These are phyloP conservation scores for Ginglymostoma cirratum DNA, from an alignment of 2,113 vertebrate species.

Conservation along the genomic window DNA sequence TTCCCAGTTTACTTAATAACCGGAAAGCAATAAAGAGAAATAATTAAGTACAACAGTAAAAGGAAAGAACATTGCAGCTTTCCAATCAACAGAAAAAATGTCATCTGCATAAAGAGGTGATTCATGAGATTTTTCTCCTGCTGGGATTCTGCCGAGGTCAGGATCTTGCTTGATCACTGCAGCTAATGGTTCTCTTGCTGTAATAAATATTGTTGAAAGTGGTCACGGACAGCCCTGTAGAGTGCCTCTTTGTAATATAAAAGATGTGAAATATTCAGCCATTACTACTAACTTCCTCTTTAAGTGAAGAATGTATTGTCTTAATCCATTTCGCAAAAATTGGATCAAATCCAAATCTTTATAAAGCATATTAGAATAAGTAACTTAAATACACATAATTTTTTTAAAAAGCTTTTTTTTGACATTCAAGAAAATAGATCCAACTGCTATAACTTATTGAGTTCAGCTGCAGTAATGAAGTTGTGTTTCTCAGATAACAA, in stretches of 20 bases:
- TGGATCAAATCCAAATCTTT: constrained; percentile 25
- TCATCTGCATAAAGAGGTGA: constrained; percentile 17
- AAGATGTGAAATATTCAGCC: constrained; percentile 24
- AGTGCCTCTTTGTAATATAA: constrained; percentile 12
- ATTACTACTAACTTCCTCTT: constrained; percentile 11
- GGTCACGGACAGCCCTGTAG: neutral
- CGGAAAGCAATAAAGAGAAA: constrained; percentile 23
- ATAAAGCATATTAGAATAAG: neutral
- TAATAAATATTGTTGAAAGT: constrained; percentile 30
- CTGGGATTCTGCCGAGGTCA: constrained; percentile 14
- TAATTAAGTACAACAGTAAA: constrained; percentile 18
- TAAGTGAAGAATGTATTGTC: neutral
- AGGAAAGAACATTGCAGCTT: constrained; percentile 1
- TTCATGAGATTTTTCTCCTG: constrained; percentile 26
- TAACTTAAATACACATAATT: neutral
- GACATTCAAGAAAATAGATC: neutral
- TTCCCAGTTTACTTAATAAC: constrained; percentile 15
- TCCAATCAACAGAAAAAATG: constrained; percentile 19
- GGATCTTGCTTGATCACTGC: neutral
- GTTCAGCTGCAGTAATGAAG: neutral
- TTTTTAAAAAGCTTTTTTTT: neutral
- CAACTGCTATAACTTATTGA: neutral
- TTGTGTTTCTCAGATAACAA: neutral
- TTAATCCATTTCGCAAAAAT: neutral
- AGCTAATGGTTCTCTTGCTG: constrained; percentile 23